phyloP scores from a whole-genome alignment of 2,113 vertebrate genomes.

The Ceyx margarethae region DNA sequence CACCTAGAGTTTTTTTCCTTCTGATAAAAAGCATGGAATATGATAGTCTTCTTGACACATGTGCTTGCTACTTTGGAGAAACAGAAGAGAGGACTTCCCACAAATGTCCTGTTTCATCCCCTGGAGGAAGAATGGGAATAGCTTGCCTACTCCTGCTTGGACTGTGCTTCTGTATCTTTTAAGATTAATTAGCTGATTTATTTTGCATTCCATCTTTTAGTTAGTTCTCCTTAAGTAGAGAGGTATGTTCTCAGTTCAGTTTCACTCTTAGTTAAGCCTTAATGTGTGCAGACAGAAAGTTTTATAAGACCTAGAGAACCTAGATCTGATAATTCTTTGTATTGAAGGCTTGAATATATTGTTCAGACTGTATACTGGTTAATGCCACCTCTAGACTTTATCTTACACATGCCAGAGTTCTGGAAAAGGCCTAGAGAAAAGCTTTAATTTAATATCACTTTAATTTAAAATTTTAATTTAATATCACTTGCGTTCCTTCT shows the following conservation, averaged over 20 bases:
- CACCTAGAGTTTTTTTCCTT: not conserved
- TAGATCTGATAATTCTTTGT: not conserved
- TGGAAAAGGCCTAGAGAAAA: not conserved
- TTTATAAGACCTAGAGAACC: not conserved
- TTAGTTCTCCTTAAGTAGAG: constrained; percentile 24
- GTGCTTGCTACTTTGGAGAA: not conserved
- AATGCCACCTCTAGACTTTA: not conserved
- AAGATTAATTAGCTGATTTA: constrained; percentile 46
- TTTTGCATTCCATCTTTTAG: constrained; percentile 62
- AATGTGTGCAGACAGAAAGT: not conserved
- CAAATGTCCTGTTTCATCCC: not conserved
- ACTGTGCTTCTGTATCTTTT: constrained; percentile 3
- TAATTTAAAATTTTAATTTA: too few species aligned
- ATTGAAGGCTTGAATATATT: not conserved
- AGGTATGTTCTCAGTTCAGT: constrained; percentile 18
- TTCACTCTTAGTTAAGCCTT: constrained; percentile 35
- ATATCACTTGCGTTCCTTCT: not conserved
- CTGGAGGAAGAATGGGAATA: not conserved
- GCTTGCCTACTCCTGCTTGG: not conserved
- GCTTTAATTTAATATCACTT: too few species aligned
- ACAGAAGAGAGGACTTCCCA: not conserved
- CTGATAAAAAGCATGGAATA: constrained; percentile 33
- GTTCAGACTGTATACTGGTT: not conserved
- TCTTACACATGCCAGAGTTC: not conserved
- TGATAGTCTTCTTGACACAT: constrained; percentile 21